Conservation (phyloP, 2,113 vertebrate genomes). For the Cavia aperea region DNA sequence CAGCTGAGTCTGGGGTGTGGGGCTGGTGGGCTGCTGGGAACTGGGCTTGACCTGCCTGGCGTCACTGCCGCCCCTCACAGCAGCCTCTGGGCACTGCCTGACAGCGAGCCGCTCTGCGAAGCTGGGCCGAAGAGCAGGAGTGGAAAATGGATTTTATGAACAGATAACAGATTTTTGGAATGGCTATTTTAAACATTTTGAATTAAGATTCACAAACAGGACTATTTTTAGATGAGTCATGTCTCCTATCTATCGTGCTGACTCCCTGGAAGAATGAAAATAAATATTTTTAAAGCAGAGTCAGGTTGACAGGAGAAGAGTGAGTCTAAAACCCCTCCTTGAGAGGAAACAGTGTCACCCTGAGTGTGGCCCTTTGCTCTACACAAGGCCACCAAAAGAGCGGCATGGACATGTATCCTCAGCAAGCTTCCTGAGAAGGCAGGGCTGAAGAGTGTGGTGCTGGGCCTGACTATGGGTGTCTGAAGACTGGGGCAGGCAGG, state of each 20-base stretch:
- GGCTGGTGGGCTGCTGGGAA: background rate
- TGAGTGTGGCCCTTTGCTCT: rapidly evolving
- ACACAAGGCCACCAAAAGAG: rapidly evolving
- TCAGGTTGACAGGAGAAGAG: background rate
- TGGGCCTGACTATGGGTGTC: rapidly evolving
- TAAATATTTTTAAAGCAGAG: background rate
- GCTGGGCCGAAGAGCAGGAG: background rate
- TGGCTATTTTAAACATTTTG: background rate
- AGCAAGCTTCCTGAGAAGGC: background rate
- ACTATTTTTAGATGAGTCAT: background rate
- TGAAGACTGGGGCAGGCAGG: background rate
- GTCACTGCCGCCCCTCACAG: rapidly evolving
- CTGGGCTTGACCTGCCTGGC: rapidly evolving
- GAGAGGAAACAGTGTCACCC: rapidly evolving
- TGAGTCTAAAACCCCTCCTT: no score
- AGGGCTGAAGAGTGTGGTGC: background rate
- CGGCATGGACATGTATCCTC: background rate
- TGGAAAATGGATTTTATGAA: background rate
- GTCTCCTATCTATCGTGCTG: background rate
- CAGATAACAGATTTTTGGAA: background rate
- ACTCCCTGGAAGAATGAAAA: background rate
- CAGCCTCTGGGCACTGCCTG: rapidly evolving
- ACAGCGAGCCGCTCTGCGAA: background rate
- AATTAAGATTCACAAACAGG: background rate
- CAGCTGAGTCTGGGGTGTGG: rapidly evolving